Evolutionary conservation across 1,140 invertebrate genomes (phyloP), one percentile per base, ranked within the genome.

Genomic region (Venturia canescens): DNA sequence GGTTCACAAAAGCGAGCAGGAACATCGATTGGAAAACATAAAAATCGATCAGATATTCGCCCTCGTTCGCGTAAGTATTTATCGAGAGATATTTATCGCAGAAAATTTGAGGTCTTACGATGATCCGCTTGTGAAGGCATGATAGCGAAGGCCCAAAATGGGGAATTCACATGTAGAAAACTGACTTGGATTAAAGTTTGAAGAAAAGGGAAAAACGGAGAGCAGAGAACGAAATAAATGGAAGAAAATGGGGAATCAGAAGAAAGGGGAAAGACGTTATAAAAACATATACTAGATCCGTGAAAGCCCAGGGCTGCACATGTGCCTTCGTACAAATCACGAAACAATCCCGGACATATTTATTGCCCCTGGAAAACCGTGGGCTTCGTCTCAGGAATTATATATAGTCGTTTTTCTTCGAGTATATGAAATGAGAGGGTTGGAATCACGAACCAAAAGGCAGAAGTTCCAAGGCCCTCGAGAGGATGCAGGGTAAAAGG

Each of bases 31-130:
- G 72, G 90, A 89, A 77, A 89, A 90, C 77, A 90, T 92, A 74
- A 89, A 91, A 78, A 83, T 91, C 60, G 92, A 92, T 81, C 92
- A 93, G 82, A 89, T 93, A 57, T 89, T 93, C 78, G 84, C 90
- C 1, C 87, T 92, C 31, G 86, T 92, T 67, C 87, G 91, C 83
- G 91, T 92, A 83, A 90, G 89, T 87, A 48, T 48, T 74, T n/a
- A n/a, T 27, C 5, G 57, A 16, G 1, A 53, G n/a, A 53, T 1
- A 53, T n/a, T 53, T 53, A n/a, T 15, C 11, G 50, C n/a, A 53
- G 16, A 11, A 18, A 18, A 53, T n/a, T 21, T 4, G 16, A n/a
- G n/a, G 50, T 21, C 2, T 63, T 63, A 9, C 27, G n/a, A 18
- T 26, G 11, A 13, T 9, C 23, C 2, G 15, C 23, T 26, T 26